Conservation (phyloP, 2,888 invertebrate species). For the Heteropelma amictum region DNA sequence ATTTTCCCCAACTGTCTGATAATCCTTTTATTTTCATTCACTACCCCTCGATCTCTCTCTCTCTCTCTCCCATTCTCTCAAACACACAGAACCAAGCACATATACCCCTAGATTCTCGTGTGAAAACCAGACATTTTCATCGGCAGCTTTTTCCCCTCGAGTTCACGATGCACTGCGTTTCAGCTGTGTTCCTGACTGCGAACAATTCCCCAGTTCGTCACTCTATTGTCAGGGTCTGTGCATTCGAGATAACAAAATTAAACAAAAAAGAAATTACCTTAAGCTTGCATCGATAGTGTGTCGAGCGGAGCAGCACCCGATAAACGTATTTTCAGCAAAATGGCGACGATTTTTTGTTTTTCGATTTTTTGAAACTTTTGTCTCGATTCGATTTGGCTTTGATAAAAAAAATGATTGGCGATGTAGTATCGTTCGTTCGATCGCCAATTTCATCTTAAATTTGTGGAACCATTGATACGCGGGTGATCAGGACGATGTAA, state of each 20-base stretch:
- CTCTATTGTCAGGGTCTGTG: constrained; percentile 13
- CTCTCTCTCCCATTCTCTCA: neutral
- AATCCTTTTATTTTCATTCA: constrained; percentile 7
- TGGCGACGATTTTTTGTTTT: too few species aligned
- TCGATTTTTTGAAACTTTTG: too few species aligned
- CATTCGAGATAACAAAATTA: constrained; percentile 10
- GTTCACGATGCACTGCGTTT: neutral
- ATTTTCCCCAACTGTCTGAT: constrained; percentile 41
- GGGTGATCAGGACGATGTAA: too few species aligned
- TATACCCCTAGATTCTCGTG: neutral
- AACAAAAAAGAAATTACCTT: neutral
- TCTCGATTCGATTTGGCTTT: too few species aligned
- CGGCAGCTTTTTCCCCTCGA: constrained; percentile 8
- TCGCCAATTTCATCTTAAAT: neutral
- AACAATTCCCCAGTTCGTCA: constrained; percentile 27
- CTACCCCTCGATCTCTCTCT: neutral
- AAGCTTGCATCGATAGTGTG: too few species aligned
- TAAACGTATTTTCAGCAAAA: too few species aligned
- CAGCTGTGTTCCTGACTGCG: neutral
- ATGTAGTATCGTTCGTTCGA: neutral
- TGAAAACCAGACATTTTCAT: constrained; percentile 28
- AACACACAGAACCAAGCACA: neutral
- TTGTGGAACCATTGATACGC: constrained; percentile 33
- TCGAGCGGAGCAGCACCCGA: too few species aligned
- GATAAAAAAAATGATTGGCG: neutral